Base-by-base conservation (phyloP, 2,888 invertebrate species). In the Lycophotia porphyrea region DNA sequence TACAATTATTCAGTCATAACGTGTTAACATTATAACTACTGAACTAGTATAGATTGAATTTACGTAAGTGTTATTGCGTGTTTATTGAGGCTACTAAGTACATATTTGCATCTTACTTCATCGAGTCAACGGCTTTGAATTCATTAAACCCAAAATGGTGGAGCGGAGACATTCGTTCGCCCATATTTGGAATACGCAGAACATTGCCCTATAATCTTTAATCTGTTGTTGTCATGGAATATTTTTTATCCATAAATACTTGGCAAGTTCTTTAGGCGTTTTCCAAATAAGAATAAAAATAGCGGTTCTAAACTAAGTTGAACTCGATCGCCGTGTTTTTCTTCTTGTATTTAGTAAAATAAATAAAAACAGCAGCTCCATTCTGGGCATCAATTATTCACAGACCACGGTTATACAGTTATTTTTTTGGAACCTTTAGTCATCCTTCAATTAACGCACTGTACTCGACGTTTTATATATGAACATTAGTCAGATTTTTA, bases 201-300 rank as follows among this genome's bases (percentile, higher is more conserved):
- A 88, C 91, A 88, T 90, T 90, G 90, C 87, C 89, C 90, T 87
- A 87, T 88, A 90, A 92, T 92, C 91, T 90, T 88, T 86, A 89
- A 92, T 92, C 89, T 88, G 83, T 84, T 85, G 81, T 87, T 82
- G 84, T 78, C 80, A 80, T 85, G 82, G 76, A 82, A 84, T 82
- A 82, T 86, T 82, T 87, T 81, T 83, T 84, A 63, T 74, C 71
- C 78, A 75, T 82, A 82, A 77, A 86, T 74, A 87, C 72, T 81
- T 82, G 47, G 65, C 75, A 64, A 76, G 69, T 60, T 74, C 68
- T 77, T 80, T 64, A 71, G 66, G 66, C 66, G 74, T 71, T 84
- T 78, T 66, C 82, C 74, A 78, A 84, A 86, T 75, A 84, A 74
- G 73, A 75, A 75, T 78, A 78, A 74, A 73, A 69, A 67, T 77